These are phyloP conservation scores for Drosophila putrida DNA, from an alignment of 2,888 invertebrate genomes.

Conservation along the genomic window DNA sequence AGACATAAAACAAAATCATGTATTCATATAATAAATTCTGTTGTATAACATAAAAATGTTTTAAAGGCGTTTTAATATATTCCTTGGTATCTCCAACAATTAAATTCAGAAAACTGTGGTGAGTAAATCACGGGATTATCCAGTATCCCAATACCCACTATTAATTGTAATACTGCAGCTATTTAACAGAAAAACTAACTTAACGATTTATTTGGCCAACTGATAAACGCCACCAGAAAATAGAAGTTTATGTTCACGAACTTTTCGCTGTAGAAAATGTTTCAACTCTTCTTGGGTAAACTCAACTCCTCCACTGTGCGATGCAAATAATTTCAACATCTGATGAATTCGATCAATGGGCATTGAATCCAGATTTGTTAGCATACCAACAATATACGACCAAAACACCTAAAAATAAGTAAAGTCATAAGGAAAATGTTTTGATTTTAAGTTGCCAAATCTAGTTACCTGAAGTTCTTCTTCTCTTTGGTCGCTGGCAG, in stretches of 20 bases:
- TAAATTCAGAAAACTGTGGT: not conserved
- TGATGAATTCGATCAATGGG: conserved; percentile 97
- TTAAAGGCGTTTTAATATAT: not conserved
- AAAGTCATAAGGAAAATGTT: not conserved
- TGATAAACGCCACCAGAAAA: conserved; percentile 95
- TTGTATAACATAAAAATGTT: conserved; percentile 27
- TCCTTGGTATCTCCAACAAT: no score
- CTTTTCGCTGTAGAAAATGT: conserved; percentile 96
- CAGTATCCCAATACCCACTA: not conserved
- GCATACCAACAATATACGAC: conserved; percentile 98
- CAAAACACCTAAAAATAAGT: conserved; percentile 88
- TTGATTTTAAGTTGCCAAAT: not conserved
- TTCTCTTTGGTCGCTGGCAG: conserved; percentile 96
- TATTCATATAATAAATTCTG: conserved; percentile 42
- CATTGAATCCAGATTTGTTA: conserved; percentile 96
- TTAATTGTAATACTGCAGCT: not conserved
- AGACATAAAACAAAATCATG: conserved; percentile 25
- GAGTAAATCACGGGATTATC: no score
- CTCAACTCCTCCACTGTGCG: conserved; percentile 95
- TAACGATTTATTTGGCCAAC: conserved; percentile 88
- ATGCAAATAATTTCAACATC: conserved; percentile 98
- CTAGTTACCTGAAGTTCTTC: conserved; percentile 92
- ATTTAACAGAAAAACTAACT: not conserved
- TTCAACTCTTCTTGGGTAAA: conserved; percentile 95
- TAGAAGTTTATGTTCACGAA: conserved; percentile 94